Evolutionary conservation across 2,888 invertebrate species (phyloP).

Genomic region (Ashinkailepas kermadecensis): DNA sequence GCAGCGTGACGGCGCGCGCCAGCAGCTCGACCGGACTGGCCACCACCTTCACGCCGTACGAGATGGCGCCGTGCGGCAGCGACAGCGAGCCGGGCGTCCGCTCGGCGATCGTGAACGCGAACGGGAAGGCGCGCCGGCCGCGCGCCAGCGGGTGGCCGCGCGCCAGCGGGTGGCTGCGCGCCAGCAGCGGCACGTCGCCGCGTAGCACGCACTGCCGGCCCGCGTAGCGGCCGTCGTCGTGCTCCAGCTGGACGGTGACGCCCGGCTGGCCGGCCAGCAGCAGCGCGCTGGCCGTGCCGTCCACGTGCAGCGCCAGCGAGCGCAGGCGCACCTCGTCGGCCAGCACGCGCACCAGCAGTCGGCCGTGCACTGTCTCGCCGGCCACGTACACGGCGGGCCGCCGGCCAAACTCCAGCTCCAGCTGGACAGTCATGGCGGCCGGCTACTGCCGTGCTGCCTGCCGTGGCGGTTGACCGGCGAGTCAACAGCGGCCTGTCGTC

Average conservation of each 20-base stretch:
- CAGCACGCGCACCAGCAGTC: conserved; percentile 1
- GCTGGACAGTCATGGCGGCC: not conserved
- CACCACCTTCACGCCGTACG: not conserved
- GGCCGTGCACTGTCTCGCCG: conserved; percentile 12
- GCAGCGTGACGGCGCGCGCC: not conserved
- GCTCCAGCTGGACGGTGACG: not conserved
- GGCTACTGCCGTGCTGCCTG: too few relatives aligned
- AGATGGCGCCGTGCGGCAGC: not conserved
- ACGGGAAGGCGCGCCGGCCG: not conserved
- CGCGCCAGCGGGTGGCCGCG: not conserved
- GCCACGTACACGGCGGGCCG: not conserved
- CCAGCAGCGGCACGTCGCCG: conserved; percentile 7
- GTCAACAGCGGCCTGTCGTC: too few relatives aligned
- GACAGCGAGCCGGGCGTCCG: conserved; percentile 3
- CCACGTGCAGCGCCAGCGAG: not conserved
- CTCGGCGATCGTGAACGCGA: not conserved
- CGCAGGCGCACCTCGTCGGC: not conserved
- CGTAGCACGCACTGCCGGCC: not conserved
- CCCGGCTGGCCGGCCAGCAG: not conserved
- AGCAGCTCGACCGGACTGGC: not conserved
- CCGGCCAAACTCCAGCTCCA: conserved; percentile 1
- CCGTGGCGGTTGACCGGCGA: too few relatives aligned
- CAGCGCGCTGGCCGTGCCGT: not conserved
- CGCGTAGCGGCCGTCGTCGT: not conserved
- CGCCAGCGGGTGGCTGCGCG: not conserved